These are phyloP conservation scores for Trachemys scripta DNA, from an alignment of 2,113 vertebrate species.

Conservation along the genomic window DNA sequence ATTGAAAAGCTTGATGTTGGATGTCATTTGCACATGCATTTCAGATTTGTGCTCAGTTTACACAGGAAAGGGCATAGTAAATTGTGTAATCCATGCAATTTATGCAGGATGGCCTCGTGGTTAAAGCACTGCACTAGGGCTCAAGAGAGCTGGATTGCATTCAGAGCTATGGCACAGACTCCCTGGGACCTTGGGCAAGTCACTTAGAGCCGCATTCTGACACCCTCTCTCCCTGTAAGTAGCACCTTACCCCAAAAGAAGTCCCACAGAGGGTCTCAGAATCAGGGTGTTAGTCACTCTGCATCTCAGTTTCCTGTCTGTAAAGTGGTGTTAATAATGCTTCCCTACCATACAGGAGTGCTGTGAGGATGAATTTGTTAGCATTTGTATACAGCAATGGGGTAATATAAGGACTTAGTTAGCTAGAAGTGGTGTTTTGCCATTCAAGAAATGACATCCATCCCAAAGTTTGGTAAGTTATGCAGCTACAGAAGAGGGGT, in stretches of 20 bases:
- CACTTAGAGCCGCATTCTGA: neutral
- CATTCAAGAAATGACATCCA: neutral
- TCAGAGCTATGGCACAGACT: neutral
- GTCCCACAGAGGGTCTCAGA: neutral
- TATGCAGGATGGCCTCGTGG: fast-evolving
- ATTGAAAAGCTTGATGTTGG: fast-evolving
- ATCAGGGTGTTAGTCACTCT: neutral
- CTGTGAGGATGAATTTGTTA: neutral
- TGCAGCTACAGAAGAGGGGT: neutral
- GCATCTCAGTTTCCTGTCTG: neutral
- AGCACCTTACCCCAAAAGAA: neutral
- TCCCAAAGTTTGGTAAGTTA: neutral
- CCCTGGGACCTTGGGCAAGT: neutral
- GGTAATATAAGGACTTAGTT: neutral
- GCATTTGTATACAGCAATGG: fast-evolving
- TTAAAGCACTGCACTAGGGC: fast-evolving
- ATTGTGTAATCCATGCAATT: neutral
- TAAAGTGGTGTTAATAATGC: neutral
- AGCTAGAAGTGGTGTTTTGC: neutral
- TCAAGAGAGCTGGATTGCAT: fast-evolving
- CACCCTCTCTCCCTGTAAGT: fast-evolving
- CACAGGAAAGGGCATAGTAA: neutral
- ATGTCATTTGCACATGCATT: fast-evolving
- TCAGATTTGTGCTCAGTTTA: fast-evolving
- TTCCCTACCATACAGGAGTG: neutral